phyloP scores from a whole-genome alignment of 2,113 vertebrate species.

The Vombatus ursinus region DNA sequence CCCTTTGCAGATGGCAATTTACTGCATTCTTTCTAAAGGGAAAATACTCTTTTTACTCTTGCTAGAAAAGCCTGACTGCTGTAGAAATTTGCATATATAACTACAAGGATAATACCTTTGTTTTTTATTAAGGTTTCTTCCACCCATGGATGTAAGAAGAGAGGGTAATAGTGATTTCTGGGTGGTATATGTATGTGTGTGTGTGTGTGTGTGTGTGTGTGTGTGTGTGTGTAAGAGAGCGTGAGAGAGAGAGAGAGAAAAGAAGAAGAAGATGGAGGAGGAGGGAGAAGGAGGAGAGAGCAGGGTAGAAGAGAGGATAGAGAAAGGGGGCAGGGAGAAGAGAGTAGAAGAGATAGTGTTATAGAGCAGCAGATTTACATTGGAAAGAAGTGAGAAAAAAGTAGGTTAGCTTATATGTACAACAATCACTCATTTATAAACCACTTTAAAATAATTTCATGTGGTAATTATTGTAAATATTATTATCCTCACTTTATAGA shows the following conservation, averaged over 20 bases:
- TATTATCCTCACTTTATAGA: not conserved
- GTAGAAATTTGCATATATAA: conserved; percentile 59
- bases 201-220: not conserved
- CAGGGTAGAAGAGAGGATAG: not conserved
- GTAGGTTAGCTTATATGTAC: not conserved
- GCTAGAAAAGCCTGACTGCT: conserved; percentile 49
- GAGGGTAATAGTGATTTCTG: not conserved
- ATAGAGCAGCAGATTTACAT: not conserved
- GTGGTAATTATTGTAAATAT: not conserved
- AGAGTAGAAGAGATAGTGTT: not conserved
- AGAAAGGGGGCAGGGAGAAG: not conserved
- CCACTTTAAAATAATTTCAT: not conserved
- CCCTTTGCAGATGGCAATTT: conserved; percentile 70
- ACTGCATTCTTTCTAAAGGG: conserved; percentile 71
- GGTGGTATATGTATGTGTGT: not conserved
- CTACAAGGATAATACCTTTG: conserved; percentile 39
- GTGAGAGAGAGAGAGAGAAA: too few relatives aligned
- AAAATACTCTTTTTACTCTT: conserved; percentile 74
- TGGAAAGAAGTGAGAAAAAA: not conserved
- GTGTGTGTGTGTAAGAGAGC: not conserved
- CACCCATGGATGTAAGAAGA: not conserved
- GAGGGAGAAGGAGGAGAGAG: not conserved
- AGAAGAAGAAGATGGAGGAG: accelerated
- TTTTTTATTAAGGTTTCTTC: conserved; percentile 56
- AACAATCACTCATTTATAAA: not conserved